A percentile compares a stretch with the other conserved stretches of the same genome.
Conservation (phyloP, 2,888 invertebrate species). For the Yponomeuta plumbellus region DNA sequence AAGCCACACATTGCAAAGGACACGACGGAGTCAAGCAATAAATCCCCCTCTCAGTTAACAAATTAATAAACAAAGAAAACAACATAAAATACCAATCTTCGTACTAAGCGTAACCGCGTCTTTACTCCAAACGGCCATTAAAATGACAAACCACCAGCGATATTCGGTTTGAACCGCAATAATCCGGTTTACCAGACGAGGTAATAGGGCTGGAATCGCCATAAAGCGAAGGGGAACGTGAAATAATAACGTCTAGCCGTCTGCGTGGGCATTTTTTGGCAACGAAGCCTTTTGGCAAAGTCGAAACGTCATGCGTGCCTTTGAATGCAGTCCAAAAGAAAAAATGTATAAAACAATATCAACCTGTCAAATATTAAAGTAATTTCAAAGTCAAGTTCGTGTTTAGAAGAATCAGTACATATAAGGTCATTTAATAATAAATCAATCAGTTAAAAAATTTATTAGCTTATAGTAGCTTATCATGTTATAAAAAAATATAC, state of each 20-base stretch:
- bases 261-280: conserved; percentile 21
- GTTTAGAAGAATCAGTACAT: no score
- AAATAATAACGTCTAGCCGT: conserved; percentile 24
- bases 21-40: neutral
- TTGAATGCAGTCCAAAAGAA: no score
- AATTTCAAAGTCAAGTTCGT: no score
- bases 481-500: no score
- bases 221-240: conserved; percentile 7
- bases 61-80: neutral
- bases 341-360: no score
- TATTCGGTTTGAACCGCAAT: conserved; percentile 4
- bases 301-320: neutral
- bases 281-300: conserved; percentile 3
- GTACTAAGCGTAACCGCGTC: neutral
- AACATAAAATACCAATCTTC: neutral
- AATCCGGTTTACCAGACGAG: conserved; percentile 12
- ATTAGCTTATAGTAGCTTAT: no score
- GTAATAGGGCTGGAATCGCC: conserved; percentile 6
- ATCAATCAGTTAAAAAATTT: no score
- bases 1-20: neutral
- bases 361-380: no score
- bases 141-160: conserved; percentile 1
- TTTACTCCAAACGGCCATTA: conserved; percentile 10
- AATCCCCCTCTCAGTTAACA: neutral
- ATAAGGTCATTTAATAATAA: no score